Base-by-base conservation (phyloP, 2,797 vertebrate genomes). In the Hippopotamyrus pictus region DNA sequence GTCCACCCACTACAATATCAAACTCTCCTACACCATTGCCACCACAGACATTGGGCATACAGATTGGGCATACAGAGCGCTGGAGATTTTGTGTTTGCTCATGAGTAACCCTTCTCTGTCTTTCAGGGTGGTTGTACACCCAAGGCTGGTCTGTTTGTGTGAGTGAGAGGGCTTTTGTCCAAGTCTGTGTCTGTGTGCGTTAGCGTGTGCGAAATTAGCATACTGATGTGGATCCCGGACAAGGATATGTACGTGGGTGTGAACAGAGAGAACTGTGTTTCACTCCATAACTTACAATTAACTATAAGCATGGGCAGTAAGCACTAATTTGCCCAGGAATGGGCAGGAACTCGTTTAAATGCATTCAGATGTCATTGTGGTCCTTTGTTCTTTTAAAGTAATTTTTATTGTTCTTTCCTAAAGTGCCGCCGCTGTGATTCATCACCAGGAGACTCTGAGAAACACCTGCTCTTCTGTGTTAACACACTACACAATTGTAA, bases 331-430 rank as follows among this genome's bases (percentile, higher is more conserved):
- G 59, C 59, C n/a, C 1, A 69, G 83, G 62, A 73, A 73, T 44
- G 50, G 57, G 25, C 17, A 59, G 54, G 76, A 83, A 54, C 83
- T 89, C 46, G 12, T 89, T 89, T 89, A 86, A 86, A 44, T 9
- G 88, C 79, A 48, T 84, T 50, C 53, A 48, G 54, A 83, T 69
- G 41, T 50, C 79, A 86, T 65, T 62, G 46, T 86, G 44, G 17
- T 37, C 14, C 46, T 86, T 88, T 76, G 59, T 88, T 88, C 62
- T 76, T 73, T 88, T 48, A 46, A 46, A 51, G 54, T 87, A 33
- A 59, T 87, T 57, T 87, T 19, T 87, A 87, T 62, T 87, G 54
- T 87, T 25, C 54, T 54, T 79, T 88, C 62, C 82, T 59, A 48
- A 89, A 89, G 57, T 89, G 54, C 22, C 62, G 12, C 88, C 19